Evolutionary conservation across 2,113 vertebrate genomes (phyloP).

Genomic region (Genyomyrus donnyi): DNA sequence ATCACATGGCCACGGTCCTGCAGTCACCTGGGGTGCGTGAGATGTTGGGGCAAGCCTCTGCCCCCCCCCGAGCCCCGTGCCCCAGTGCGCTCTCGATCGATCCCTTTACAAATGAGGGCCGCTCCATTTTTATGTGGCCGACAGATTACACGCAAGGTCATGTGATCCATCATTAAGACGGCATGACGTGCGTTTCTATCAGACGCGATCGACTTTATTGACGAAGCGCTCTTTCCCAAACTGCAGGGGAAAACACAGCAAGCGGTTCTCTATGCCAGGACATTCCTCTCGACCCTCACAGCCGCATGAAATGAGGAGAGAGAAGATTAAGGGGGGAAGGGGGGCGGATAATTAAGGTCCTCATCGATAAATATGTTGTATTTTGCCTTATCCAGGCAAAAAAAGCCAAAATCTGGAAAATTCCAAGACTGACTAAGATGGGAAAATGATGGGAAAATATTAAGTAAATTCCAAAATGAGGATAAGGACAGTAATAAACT

Average conservation of each 20-base stretch:
- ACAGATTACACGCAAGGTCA: neutral
- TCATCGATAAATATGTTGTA: neutral
- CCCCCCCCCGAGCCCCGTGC: neutral
- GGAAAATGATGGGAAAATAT: neutral
- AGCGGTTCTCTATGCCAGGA: neutral
- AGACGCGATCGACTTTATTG: neutral
- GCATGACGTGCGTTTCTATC: neutral
- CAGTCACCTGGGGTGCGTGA: neutral
- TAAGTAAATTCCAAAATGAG: neutral
- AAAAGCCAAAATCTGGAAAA: neutral
- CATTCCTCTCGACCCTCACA: neutral
- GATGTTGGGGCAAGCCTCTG: neutral
- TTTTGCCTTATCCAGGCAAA: neutral
- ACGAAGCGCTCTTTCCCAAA: neutral
- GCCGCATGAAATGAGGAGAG: neutral
- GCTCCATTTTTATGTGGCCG: neutral
- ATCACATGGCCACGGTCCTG: neutral
- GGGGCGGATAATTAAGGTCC: neutral
- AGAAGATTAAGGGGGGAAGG: neutral
- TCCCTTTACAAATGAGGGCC: neutral
- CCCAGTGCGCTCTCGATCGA: neutral
- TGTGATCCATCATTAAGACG: slow-evolving; percentile 4
- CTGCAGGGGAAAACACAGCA: neutral
- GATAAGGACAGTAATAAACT: neutral
- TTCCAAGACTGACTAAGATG: neutral